Evolutionary conservation across 1,140 invertebrate species (phyloP).

Genomic region (Drosophila fuyamai): DNA sequence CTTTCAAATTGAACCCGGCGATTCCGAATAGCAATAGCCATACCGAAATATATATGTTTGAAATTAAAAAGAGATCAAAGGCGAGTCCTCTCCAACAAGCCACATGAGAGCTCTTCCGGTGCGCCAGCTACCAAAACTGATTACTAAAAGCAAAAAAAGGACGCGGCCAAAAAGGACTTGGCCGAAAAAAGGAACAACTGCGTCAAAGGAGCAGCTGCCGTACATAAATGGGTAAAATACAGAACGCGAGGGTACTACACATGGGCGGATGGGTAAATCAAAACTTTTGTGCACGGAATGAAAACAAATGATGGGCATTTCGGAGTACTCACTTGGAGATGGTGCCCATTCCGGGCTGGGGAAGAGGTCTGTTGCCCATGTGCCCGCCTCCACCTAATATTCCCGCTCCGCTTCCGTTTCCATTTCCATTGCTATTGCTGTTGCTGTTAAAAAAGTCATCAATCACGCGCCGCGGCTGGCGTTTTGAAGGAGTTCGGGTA

Average conservation of each 20-base stretch:
- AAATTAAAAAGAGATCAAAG: conserved; percentile 83
- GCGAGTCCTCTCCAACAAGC: conserved; percentile 54
- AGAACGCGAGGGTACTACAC: conserved; percentile 6
- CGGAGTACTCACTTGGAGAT: conserved; percentile 73
- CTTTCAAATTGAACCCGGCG: conserved; percentile 60
- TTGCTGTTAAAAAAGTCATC: conserved; percentile 87
- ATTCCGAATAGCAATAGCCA: conserved; percentile 56
- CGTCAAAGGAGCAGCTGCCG: conserved; percentile 55
- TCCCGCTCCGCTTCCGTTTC: conserved; percentile 20
- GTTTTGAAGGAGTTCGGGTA: conserved; percentile 94
- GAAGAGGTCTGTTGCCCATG: conserved; percentile 69
- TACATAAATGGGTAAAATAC: conserved; percentile 25
- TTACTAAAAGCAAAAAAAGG: conserved; percentile 56
- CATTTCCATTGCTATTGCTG: conserved; percentile 69
- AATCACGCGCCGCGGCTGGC: conserved; percentile 91
- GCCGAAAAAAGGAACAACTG: conserved; percentile 57
- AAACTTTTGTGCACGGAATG: conserved; percentile 80
- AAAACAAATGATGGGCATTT: conserved; percentile 80
- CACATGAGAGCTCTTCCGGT: conserved; percentile 76
- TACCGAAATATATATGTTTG: conserved; percentile 58
- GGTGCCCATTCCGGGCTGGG: conserved; percentile 64
- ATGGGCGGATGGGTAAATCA: conserved; percentile 66
- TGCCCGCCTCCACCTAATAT: conserved; percentile 24
- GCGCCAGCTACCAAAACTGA: conserved; percentile 67
- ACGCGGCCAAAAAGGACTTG: conserved; percentile 3